Evolutionary conservation across 2,888 invertebrate species (phyloP).

Genomic region (Philereme vetulata): DNA sequence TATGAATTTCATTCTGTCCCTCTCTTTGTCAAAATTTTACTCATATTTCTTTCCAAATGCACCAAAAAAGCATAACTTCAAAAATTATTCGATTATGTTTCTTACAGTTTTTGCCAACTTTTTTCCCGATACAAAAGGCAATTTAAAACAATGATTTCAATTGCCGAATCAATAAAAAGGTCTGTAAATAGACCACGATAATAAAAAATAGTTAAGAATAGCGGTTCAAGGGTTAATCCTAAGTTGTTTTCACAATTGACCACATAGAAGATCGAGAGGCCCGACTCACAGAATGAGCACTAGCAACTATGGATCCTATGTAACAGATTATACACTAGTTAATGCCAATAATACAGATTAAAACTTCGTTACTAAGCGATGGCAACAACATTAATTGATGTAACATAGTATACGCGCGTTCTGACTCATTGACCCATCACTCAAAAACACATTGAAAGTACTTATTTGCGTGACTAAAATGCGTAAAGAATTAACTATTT

Average conservation of each 20-base stretch:
- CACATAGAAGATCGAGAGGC: constrained; percentile 4
- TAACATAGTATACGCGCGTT: constrained; percentile 26
- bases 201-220: constrained; percentile 5
- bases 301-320: not conserved
- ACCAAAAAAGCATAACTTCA: no score
- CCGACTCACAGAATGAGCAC: not conserved
- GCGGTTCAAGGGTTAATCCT: constrained; percentile 24
- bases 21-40: no score
- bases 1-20: no score
- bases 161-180: constrained; percentile 14
- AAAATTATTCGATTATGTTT: no score
- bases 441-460: constrained; percentile 25
- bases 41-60: no score
- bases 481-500: constrained; percentile 13
- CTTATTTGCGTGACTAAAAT: constrained; percentile 25
- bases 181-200: constrained; percentile 14
- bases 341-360: not conserved
- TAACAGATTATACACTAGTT: not conserved
- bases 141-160: constrained; percentile 5
- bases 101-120: no score
- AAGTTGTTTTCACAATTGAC: constrained; percentile 25
- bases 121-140: not conserved
- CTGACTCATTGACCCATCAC: constrained; percentile 18
- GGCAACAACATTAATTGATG: constrained; percentile 26
- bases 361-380: constrained; percentile 19